These are phyloP conservation scores for Diprion similis DNA, from an alignment of 1,140 invertebrate genomes.

Conservation along the genomic window DNA sequence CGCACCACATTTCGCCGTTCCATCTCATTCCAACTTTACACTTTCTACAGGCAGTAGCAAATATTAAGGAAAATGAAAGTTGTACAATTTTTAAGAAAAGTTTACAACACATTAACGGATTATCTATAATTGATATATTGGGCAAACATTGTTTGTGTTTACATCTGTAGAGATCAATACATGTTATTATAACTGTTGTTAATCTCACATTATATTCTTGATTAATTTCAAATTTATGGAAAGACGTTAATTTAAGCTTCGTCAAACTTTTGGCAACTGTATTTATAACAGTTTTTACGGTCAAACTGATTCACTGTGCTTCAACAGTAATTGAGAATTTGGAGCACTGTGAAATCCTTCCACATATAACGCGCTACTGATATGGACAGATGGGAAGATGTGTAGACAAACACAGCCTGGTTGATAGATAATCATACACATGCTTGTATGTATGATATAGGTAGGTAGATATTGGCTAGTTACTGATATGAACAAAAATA, in stretches of 20 bases:
- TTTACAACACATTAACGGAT: not conserved
- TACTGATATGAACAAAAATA: slow-evolving; percentile 16
- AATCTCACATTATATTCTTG: not conserved
- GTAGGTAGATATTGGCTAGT: not conserved
- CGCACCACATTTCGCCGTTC: not conserved
- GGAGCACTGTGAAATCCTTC: not conserved
- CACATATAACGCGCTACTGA: not conserved
- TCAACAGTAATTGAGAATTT: not conserved
- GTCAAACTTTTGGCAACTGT: not conserved
- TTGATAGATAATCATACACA: slow-evolving; percentile 4
- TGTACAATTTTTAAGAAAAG: not conserved
- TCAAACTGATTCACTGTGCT: not conserved
- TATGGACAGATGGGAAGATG: slow-evolving; percentile 12
- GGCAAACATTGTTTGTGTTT: not conserved
- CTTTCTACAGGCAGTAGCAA: not conserved
- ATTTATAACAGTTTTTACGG: not conserved
- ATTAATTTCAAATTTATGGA: too few species aligned
- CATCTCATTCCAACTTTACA: not conserved
- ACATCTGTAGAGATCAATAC: not conserved
- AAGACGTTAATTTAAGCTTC: too few species aligned
- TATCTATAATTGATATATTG: not conserved
- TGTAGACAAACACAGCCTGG: slow-evolving; percentile 12
- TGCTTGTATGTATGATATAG: slow-evolving; percentile 2
- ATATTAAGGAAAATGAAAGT: not conserved
- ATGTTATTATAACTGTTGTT: not conserved